phyloP scores from a whole-genome alignment of 2,888 invertebrate species.

The Oeneis ivallda region DNA sequence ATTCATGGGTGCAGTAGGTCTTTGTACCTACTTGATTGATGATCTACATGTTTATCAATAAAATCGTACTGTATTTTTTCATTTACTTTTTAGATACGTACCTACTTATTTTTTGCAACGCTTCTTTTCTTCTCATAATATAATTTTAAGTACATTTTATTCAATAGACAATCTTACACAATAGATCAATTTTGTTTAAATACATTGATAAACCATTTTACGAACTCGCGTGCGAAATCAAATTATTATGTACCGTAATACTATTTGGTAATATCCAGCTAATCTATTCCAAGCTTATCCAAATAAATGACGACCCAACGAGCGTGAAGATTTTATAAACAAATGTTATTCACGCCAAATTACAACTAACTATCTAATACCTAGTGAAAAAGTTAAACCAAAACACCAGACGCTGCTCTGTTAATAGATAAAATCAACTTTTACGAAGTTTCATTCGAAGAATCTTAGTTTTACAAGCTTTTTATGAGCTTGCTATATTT shows the following conservation, averaged over 20 bases:
- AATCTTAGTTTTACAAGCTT: background rate
- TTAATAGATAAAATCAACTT: conserved; percentile 2
- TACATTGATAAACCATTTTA: background rate
- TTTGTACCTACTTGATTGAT: too few species aligned
- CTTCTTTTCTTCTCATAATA: too few species aligned
- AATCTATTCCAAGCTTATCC: conserved; percentile 16
- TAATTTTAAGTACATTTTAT: too few species aligned
- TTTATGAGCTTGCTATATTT: background rate
- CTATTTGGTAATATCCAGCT: conserved; percentile 24
- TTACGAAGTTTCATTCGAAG: background rate
- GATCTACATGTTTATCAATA: too few species aligned
- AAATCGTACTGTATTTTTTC: too few species aligned
- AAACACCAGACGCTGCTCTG: background rate
- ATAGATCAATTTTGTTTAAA: background rate
- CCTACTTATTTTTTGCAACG: too few species aligned
- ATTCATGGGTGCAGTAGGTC: too few species aligned
- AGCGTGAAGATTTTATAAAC: conserved; percentile 10
- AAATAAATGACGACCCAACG: conserved; percentile 12
- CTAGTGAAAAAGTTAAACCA: conserved; percentile 8
- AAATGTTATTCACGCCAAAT: conserved; percentile 19
- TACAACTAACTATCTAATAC: background rate
- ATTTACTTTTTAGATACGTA: too few species aligned
- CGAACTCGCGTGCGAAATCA: background rate
- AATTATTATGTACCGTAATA: background rate
- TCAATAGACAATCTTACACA: background rate